Evolutionary conservation across 2,797 vertebrate genomes (phyloP).

Genomic region (Falco biarmicus): DNA sequence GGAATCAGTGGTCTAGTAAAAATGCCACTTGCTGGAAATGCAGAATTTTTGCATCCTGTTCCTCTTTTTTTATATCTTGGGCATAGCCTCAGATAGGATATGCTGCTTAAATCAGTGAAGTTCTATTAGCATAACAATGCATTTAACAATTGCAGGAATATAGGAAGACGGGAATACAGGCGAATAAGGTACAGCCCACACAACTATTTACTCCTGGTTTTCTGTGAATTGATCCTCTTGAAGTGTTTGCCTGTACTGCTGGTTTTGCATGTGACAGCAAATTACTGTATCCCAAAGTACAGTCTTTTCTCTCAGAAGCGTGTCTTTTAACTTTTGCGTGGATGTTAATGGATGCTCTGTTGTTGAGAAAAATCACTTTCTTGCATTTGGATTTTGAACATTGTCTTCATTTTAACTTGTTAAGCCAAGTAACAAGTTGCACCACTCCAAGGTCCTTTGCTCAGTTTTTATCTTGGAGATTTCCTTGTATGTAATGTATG

Average conservation of each 20-base stretch:
- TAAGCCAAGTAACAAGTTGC: not conserved
- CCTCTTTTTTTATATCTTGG: not conserved
- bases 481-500: not conserved
- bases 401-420: not conserved
- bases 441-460: not conserved
- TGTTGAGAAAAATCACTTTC: not conserved
- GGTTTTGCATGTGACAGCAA: not conserved
- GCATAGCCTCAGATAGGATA: not conserved
- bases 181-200: not conserved
- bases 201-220: not conserved
- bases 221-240: not conserved
- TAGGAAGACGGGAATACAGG: not conserved
- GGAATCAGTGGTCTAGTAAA: not conserved
- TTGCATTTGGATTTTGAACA: not conserved
- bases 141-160: not conserved
- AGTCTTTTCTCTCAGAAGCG: not conserved
- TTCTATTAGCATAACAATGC: not conserved
- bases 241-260: not conserved
- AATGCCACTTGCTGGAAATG: not conserved
- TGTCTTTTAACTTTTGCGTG: not conserved
- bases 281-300: not conserved
- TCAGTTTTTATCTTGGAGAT: not conserved
- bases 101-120: not conserved
- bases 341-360: not conserved
- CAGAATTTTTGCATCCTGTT: not conserved